phyloP scores from a whole-genome alignment of 1,140 invertebrate species.

The Drosophila pruinosa region DNA sequence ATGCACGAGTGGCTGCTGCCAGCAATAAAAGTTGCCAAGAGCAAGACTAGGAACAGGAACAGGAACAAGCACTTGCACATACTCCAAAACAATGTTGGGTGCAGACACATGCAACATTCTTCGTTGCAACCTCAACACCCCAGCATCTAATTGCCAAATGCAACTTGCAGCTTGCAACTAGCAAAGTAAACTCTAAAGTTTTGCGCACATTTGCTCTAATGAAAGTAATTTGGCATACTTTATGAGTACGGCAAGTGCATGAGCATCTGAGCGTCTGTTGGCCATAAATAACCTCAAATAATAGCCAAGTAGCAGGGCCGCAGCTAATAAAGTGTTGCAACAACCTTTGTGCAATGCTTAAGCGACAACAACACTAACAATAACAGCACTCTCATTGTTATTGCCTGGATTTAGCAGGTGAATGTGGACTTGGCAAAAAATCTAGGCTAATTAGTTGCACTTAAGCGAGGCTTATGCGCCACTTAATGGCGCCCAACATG shows the following conservation, averaged over 20 bases:
- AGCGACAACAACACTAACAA: slow-evolving; percentile 30
- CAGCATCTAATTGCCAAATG: slow-evolving; percentile 51
- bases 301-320: slow-evolving; percentile 33
- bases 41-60: not conserved
- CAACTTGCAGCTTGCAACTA: too few species aligned
- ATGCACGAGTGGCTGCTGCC: slow-evolving; percentile 53
- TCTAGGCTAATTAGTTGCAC: slow-evolving; percentile 76
- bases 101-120: not conserved
- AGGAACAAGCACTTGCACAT: too few species aligned
- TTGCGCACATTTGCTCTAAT: slow-evolving; percentile 20
- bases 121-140: not conserved
- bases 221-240: slow-evolving; percentile 53
- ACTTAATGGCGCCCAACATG: slow-evolving; percentile 30
- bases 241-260: slow-evolving; percentile 26
- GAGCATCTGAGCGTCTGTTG: slow-evolving; percentile 34
- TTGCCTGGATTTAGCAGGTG: slow-evolving; percentile 57
- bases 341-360: slow-evolving; percentile 6
- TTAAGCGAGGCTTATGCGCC: slow-evolving; percentile 61
- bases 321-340: slow-evolving; percentile 59
- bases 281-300: slow-evolving; percentile 72
- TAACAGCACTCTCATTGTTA: slow-evolving; percentile 24
- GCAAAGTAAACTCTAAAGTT: slow-evolving; percentile 35
- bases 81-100: not conserved
- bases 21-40: not conserved
- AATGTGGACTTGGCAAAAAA: slow-evolving; percentile 50